Conservation (phyloP, 2,797 vertebrate species). For the Parambassis ranga region DNA sequence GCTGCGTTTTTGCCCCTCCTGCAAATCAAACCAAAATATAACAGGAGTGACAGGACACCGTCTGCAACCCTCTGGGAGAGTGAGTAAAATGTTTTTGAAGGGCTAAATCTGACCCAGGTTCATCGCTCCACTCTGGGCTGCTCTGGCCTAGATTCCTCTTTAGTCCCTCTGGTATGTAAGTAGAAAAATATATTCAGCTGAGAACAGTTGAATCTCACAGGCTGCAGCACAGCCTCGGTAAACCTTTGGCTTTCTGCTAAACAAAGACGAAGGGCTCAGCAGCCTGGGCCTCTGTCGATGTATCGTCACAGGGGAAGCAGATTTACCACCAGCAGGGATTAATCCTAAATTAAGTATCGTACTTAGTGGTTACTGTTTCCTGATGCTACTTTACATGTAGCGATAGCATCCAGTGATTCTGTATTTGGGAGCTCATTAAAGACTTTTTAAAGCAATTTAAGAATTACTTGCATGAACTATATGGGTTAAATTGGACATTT, state of each 20-base stretch:
- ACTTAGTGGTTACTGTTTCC: constrained; percentile 3
- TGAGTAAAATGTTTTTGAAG: constrained; percentile 8
- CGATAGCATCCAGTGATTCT: too few species aligned
- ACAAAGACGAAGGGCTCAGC: background rate
- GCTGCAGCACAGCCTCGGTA: background rate
- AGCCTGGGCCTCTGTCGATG: background rate
- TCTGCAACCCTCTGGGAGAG: background rate
- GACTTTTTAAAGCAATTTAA: too few species aligned
- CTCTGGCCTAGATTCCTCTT: constrained; percentile 33
- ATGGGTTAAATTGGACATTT: too few species aligned
- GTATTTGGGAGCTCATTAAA: too few species aligned
- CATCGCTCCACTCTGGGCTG: constrained; percentile 17
- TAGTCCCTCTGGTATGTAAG: constrained; percentile 20
- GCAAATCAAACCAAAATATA: background rate
- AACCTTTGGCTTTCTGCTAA: constrained; percentile 1
- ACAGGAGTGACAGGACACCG: background rate
- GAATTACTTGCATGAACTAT: too few species aligned
- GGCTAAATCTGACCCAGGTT: constrained; percentile 26
- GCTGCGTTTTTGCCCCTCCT: background rate
- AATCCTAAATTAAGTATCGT: background rate
- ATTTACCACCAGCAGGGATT: background rate
- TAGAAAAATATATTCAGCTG: constrained; percentile 20
- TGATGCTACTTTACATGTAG: background rate
- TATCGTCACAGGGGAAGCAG: background rate
- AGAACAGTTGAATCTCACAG: constrained; percentile 2